Percentiles rank a stretch among this genome's conserved stretches.
phyloP scores from a whole-genome alignment of 2,797 vertebrate genomes.

The Anolis apletophallus region DNA sequence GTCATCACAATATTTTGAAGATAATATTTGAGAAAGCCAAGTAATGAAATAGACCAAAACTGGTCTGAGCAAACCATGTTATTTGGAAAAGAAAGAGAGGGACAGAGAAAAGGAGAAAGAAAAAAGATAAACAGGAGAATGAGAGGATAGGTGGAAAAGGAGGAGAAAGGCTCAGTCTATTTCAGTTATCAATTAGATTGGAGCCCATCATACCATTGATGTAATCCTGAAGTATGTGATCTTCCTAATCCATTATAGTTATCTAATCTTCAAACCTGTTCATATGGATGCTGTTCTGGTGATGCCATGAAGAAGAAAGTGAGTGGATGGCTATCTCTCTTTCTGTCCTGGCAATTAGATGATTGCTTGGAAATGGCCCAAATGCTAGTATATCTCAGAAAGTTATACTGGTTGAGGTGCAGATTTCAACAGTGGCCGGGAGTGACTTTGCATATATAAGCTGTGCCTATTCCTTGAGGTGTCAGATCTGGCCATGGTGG shows the following conservation, averaged over 20 bases:
- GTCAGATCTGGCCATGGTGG: too few species aligned
- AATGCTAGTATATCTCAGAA: neutral
- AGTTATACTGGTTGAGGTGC: neutral
- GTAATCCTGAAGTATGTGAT: neutral
- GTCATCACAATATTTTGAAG: neutral
- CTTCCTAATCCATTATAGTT: neutral
- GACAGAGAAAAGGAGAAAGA: neutral
- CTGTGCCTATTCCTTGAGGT: too few species aligned
- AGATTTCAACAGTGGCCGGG: too few species aligned
- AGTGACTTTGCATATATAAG: too few species aligned
- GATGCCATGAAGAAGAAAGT: neutral
- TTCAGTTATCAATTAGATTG: neutral
- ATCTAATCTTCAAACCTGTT: neutral
- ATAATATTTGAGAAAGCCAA: neutral
- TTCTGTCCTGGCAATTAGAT: neutral
- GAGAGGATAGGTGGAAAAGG: neutral
- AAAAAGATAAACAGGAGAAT: neutral
- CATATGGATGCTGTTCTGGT: neutral
- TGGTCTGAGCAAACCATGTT: neutral
- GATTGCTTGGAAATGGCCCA: neutral
- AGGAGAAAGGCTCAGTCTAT: too few species aligned
- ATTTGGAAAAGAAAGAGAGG: neutral
- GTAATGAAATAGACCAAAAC: neutral
- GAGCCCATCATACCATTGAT: neutral
- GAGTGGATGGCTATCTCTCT: neutral